A percentile compares a stretch with the other conserved stretches of the same genome.
Conservation (phyloP, 2,888 invertebrate genomes). For the Plebejus anna region DNA sequence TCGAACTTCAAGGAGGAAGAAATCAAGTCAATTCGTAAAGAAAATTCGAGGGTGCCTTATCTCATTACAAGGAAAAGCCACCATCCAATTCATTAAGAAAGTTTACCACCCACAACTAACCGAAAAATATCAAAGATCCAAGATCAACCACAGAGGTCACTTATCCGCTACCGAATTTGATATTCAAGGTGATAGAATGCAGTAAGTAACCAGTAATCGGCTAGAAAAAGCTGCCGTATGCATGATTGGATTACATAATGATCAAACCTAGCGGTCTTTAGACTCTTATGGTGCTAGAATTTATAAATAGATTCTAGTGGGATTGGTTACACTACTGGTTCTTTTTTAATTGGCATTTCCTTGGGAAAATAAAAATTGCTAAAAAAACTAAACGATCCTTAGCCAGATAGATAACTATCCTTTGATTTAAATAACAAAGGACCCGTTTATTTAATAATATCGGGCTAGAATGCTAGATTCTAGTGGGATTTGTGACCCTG, state of each 20-base stretch:
- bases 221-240: background rate
- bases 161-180: slow-evolving; percentile 27
- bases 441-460: background rate
- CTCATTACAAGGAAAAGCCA: background rate
- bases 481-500: background rate
- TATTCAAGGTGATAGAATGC: slow-evolving; percentile 30
- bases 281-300: background rate
- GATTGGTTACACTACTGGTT: background rate
- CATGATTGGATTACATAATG: background rate
- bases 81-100: background rate
- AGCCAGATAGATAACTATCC: background rate
- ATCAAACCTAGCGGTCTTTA: background rate
- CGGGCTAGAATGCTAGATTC: background rate
- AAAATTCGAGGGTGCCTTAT: background rate
- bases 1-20: background rate
- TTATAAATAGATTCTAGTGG: background rate
- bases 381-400: background rate
- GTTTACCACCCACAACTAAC: background rate
- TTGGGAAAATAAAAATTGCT: background rate
- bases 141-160: background rate
- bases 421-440: background rate
- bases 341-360: background rate
- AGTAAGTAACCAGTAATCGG: slow-evolving; percentile 2
- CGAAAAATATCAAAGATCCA: background rate
- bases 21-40: background rate